Conservation (phyloP, 2,797 vertebrate species). For the Nothura maculosa region DNA sequence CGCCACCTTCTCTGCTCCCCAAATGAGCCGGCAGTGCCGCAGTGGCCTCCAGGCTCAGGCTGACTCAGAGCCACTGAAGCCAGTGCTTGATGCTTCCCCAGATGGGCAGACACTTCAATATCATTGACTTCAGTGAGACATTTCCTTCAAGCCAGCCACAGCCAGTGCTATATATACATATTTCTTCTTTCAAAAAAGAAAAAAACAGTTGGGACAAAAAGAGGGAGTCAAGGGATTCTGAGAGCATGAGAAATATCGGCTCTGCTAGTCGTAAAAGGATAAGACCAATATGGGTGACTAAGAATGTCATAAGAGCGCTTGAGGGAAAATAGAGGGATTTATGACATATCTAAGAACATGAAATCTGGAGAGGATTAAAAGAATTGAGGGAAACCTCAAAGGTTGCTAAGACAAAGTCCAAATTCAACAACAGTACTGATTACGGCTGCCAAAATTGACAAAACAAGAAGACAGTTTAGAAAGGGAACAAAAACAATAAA, state of each 20-base stretch:
- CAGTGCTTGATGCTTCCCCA: slow-evolving; percentile 57
- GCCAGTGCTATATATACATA: background rate
- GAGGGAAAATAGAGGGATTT: slow-evolving; percentile 38
- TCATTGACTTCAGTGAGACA: slow-evolving; percentile 49
- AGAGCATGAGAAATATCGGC: background rate
- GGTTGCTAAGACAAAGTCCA: background rate
- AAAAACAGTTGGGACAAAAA: background rate
- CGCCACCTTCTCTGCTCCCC: slow-evolving; percentile 47
- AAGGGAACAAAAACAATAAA: slow-evolving; percentile 36
- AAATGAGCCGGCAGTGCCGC: slow-evolving; percentile 44
- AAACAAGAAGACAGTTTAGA: slow-evolving; percentile 20
- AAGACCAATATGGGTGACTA: slow-evolving; percentile 30
- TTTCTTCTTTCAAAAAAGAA: too few relatives aligned
- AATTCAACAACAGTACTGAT: background rate
- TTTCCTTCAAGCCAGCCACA: slow-evolving; percentile 43
- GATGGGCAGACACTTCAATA: slow-evolving; percentile 56
- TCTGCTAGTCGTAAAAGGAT: slow-evolving; percentile 34
- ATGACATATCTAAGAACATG: slow-evolving; percentile 32
- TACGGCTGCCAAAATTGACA: slow-evolving; percentile 19
- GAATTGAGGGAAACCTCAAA: slow-evolving; percentile 36
- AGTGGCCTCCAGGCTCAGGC: slow-evolving; percentile 58
- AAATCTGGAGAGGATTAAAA: slow-evolving; percentile 55
- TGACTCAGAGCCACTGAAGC: slow-evolving; percentile 72
- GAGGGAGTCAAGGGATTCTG: background rate
- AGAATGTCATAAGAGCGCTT: slow-evolving; percentile 31